Percentiles rank a stretch among this genome's conserved stretches.
phyloP scores from a whole-genome alignment of 2,888 invertebrate species.

The Eretmocerus hayati region DNA sequence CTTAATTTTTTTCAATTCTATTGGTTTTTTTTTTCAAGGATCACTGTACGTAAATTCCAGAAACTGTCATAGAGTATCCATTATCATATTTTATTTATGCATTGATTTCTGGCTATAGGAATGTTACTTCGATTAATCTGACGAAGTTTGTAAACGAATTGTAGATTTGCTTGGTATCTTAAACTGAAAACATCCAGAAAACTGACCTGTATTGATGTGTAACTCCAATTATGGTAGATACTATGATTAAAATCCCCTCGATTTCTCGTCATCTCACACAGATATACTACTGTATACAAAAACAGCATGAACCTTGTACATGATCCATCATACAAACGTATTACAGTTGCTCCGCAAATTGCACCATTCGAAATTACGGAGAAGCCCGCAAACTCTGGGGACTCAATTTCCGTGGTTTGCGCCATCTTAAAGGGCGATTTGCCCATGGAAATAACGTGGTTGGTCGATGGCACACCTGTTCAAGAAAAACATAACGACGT shows the following conservation, averaged over 20 bases:
- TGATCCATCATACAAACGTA: not conserved
- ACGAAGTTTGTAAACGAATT: not conserved
- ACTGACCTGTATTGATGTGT: slow-evolving; percentile 4
- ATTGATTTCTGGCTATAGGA: too few species aligned
- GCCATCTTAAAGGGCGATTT: slow-evolving; percentile 69
- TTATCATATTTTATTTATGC: too few species aligned
- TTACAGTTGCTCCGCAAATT: slow-evolving; percentile 62
- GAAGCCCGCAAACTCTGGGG: slow-evolving; percentile 70
- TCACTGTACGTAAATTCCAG: too few species aligned
- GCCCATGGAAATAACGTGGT: slow-evolving; percentile 55
- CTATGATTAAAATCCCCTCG: not conserved
- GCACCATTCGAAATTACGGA: slow-evolving; percentile 68
- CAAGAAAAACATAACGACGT: slow-evolving; percentile 40
- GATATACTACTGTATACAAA: too few species aligned
- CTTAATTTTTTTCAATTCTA: not conserved
- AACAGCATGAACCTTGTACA: slow-evolving; percentile 6
- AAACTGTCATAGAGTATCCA: too few species aligned
- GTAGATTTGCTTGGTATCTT: slow-evolving; percentile 5
- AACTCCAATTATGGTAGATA: too few species aligned
- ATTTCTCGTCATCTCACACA: not conserved
- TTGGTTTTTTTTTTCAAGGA: not conserved
- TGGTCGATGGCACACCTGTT: slow-evolving; percentile 42
- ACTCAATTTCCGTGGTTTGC: slow-evolving; percentile 68
- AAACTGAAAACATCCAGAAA: not conserved
- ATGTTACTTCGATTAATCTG: not conserved